Evolutionary conservation across 2,113 vertebrate species (phyloP), one percentile per base, ranked within the genome.

Genomic region (Percina caprodes): DNA sequence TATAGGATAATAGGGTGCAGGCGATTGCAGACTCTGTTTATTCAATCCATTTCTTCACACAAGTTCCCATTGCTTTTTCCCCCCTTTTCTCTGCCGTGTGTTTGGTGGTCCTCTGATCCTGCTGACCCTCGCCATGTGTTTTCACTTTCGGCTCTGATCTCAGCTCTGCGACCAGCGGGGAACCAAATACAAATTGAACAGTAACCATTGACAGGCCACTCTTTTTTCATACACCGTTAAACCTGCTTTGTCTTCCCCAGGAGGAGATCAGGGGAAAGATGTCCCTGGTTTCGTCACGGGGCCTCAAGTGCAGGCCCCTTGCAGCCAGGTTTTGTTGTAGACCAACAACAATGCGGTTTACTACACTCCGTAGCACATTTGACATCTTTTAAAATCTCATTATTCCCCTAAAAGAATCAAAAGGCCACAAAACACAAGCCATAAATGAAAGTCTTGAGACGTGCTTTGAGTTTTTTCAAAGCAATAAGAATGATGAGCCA

Each of bases 141-240:
- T 99, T 99, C 97, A 99, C 98, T 99, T 99, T 98, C 95, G 94
- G 95, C 97, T 99, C 97, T 99, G 98, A 99, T 99, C 97, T 98
- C 96, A 96, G 96, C 98, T 96, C 97, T 94, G 96, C 97, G 96
- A 98, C 97, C 98, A 99, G 97, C 96, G 95, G 97, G 97, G 97
- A 99, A 98, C 97, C 96, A 97, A 97, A 98, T 97, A 98, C 98
- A 99, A 99, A 99, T 99, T 99, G 97, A 99, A 99, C 98, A 97
- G 97, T 99, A 99, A 99, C 97, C 96, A 97, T 99, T 99, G 96
- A 97, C 97, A 99, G 97, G 96, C 97, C 95, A 83, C 91, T 96
- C 96, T 96, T 95, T 87, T 87, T 97, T 96, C 96, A 96, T 95
- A 95, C 95, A 92, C 96, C 94, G 96, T 94, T 97, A 97, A 97